Base-by-base conservation (phyloP, 2,888 invertebrate species). In the Nomada ferruginata region DNA sequence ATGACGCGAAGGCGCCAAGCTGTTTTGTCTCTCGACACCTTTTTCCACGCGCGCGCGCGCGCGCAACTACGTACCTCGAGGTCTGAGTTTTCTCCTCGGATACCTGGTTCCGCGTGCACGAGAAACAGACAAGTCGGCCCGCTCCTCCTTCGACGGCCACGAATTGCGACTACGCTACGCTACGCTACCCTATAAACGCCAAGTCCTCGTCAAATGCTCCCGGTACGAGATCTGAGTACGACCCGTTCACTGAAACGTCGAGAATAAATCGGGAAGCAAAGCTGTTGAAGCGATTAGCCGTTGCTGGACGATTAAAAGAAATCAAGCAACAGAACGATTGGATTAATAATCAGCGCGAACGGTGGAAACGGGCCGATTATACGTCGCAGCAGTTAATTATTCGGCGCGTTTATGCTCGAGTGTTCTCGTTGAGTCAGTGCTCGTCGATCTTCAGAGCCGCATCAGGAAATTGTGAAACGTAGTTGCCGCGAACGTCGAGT, bases 391-490 rank as follows among this genome's bases (percentile, higher is more conserved):
- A 52, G 68, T 77, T 83, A 70, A 68, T 83, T 83, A 81, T 77
- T 76, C 76, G 57, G 47, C 83, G 63, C 74, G 55, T 81, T 81
- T 77, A 77, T 71, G 55, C 61, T 75, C 47, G 57, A 77, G 81
- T 68, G 76, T 65, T 63, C 77, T 77, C 44, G 52, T 59, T 63
- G 64, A 15, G 66, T 13, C 70, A 63, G 76, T n/a, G 44, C 81
- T 79, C 47, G 74, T 74, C 50, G 76, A 42, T 64, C 74, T 55
- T 64, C 59, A 47, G 59, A 68, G 11, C 59, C 44, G 65, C 69
- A 64, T 78, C 75, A 73, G 76, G 79, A 84, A 84, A 82, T 82
- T 70, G 71, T 65, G 73, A 82, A 73, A 70, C 69, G 65, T 70
- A 57, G 64, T 78, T 73, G 78, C 78, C 72, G 47, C 53, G 61